Evolutionary conservation across 2,797 vertebrate species (phyloP).

Genomic region (Rachycentron canadum): DNA sequence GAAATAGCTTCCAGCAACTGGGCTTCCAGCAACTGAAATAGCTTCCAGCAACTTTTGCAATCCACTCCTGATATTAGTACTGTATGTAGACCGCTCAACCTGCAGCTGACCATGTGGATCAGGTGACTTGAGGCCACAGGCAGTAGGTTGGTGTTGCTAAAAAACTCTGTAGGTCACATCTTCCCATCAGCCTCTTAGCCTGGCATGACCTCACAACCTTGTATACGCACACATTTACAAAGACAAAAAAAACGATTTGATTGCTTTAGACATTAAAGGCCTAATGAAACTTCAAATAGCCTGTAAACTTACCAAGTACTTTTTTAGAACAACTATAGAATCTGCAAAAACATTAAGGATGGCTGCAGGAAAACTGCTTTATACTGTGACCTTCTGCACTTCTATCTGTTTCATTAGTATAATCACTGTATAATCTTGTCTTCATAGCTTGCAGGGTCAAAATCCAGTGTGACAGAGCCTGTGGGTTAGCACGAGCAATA

Average conservation of each 20-base stretch:
- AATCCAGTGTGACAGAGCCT: constrained; percentile 30
- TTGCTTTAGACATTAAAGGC: neutral
- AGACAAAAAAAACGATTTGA: constrained; percentile 10
- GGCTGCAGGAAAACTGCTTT: constrained; percentile 26
- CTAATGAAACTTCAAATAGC: neutral
- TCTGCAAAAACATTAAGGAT: constrained; percentile 26
- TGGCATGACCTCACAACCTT: constrained; percentile 28
- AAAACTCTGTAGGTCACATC: constrained; percentile 28
- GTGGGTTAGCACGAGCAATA: constrained; percentile 12
- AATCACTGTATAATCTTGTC: constrained; percentile 39
- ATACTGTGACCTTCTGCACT: constrained; percentile 8
- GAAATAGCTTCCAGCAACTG: constrained; percentile 3
- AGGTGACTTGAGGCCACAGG: constrained; percentile 22
- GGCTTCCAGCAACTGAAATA: too few species aligned
- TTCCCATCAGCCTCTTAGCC: constrained; percentile 11
- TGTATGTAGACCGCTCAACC: neutral
- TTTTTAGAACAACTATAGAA: constrained; percentile 24
- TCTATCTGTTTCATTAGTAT: constrained; percentile 40
- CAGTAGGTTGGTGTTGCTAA: constrained; percentile 21
- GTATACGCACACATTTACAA: neutral
- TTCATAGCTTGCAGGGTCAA: constrained; percentile 6
- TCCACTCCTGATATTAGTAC: neutral
- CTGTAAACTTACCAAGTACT: constrained; percentile 6
- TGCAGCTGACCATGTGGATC: constrained; percentile 2
- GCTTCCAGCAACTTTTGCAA: neutral